Percentiles rank a stretch among this genome's conserved stretches.
Conservation (phyloP, 2,113 vertebrate genomes). For the Etia nguti region DNA sequence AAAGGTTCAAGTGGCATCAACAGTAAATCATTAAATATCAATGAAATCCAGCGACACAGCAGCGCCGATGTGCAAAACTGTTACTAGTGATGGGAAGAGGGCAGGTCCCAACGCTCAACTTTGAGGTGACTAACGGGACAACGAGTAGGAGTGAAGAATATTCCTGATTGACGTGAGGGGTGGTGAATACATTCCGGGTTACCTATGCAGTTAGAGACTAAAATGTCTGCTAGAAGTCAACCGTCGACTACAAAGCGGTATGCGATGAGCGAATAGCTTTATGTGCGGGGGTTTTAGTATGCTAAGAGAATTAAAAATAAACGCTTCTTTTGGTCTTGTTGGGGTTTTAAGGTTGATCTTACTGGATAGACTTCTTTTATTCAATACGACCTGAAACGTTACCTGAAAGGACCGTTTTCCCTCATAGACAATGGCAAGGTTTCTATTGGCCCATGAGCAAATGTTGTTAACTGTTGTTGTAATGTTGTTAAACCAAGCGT, state of each 20-base stretch:
- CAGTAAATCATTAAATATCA: background rate
- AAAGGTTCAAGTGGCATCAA: background rate
- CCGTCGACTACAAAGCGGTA: fast-evolving
- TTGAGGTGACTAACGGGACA: background rate
- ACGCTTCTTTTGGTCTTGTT: fast-evolving
- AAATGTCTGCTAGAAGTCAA: background rate
- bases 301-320: background rate
- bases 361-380: background rate
- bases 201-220: background rate
- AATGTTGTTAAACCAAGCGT: background rate
- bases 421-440: background rate
- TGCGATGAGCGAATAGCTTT: fast-evolving
- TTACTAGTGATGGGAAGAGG: fast-evolving
- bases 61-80: background rate
- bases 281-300: fast-evolving
- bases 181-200: fast-evolving
- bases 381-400: background rate
- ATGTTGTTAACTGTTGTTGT: background rate
- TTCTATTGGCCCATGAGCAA: fast-evolving
- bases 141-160: background rate
- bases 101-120: fast-evolving
- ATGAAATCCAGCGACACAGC: background rate
- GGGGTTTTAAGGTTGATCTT: background rate
- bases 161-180: background rate
- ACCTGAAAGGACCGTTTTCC: fast-evolving